Evolutionary conservation across 2,797 vertebrate species (phyloP).

Genomic region (Momotus momota): DNA sequence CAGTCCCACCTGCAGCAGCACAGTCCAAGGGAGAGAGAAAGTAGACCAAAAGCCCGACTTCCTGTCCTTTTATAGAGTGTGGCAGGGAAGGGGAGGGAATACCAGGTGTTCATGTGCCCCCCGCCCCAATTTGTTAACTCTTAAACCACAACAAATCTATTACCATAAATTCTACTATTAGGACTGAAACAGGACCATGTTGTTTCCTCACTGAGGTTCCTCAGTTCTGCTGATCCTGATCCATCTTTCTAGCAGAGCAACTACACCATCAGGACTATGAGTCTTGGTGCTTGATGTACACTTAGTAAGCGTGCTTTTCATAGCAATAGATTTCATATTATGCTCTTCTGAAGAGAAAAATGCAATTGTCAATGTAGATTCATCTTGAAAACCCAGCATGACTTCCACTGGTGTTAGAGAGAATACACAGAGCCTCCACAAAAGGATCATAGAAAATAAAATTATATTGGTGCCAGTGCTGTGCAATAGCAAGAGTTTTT

Average conservation of each 20-base stretch:
- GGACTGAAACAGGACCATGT: neutral
- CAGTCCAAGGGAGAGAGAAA: too few species aligned
- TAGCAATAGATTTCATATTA: neutral
- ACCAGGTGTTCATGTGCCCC: too few species aligned
- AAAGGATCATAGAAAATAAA: neutral
- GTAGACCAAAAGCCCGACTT: too few species aligned
- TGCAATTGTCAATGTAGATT: rapidly evolving
- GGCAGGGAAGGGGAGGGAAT: too few species aligned
- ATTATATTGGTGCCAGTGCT: neutral
- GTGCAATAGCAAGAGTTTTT: neutral
- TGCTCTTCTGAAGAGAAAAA: neutral
- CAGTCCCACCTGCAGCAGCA: too few species aligned
- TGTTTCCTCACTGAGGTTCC: neutral
- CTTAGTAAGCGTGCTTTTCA: neutral
- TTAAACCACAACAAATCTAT: too few species aligned
- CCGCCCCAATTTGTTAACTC: too few species aligned
- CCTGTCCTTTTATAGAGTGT: too few species aligned
- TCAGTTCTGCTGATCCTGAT: neutral
- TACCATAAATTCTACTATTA: neutral
- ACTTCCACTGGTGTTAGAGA: neutral
- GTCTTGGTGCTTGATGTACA: neutral
- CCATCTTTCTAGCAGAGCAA: neutral
- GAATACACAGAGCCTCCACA: neutral
- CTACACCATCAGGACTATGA: neutral
- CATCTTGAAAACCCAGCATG: neutral